Base-by-base conservation (phyloP, 1,140 invertebrate genomes). In the Zaprionus nigranus region DNA sequence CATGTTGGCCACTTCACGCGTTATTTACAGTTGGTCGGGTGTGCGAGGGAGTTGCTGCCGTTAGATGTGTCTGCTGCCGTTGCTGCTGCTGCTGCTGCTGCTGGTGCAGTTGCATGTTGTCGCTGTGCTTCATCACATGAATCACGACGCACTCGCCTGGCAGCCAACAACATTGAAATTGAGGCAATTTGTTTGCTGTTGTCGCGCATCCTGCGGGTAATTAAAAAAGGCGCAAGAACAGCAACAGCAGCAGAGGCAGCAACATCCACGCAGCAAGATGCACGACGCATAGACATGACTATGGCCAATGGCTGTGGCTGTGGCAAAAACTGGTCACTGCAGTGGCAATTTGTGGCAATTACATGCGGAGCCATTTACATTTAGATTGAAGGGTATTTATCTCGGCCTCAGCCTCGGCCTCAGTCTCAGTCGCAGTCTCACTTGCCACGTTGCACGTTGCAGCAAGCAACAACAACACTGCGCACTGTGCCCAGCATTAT, bases 311-410 rank as follows among this genome's bases (percentile, higher is more conserved):
- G 67, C 73, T 73, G 75, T 75, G 73, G 67, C 73, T 73, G 75
- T 74, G 54, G 71, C 75, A 74, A 78, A 90, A 90, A 90, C 85
- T 90, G 85, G 86, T 90, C 86, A 90, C 86, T 90, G 86, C 86
- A 90, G 86, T 90, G 86, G 86, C 86, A 90, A 90, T 90, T 90
- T 90, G 86, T 90, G 86, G 86, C 86, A 90, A 90, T 90, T 90
- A 90, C 86, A 90, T 90, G 86, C 86, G 86, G 86, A 90, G 81
- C 86, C 86, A 90, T 90, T 90, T 90, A 90, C 86, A 90, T 90
- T 90, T 90, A 90, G 86, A 90, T 90, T 90, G 86, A 90, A 90
- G 86, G 86, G 86, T 90, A 90, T 90, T 90, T 90, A 90, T 90
- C 85, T 90, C 67, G 66, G 40, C n/a, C 40, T 43, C 38, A 15